phyloP scores from a whole-genome alignment of 2,888 invertebrate species.

The Hyposoter didymator region DNA sequence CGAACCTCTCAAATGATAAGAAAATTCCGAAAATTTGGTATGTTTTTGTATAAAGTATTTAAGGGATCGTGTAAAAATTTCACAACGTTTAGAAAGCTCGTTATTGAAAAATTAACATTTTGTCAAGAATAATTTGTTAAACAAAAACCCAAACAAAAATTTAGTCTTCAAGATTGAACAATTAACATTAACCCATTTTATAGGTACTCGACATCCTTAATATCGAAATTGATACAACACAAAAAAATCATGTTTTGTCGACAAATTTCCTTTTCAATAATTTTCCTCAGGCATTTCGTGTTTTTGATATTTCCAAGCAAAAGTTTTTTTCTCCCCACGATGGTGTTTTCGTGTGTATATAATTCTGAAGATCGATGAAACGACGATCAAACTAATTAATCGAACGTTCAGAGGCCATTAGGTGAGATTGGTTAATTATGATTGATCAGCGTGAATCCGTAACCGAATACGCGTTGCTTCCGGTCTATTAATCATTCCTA shows the following conservation, averaged over 20 bases:
- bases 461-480: not conserved
- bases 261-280: conserved; percentile 3
- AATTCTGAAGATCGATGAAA: not conserved
- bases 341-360: not conserved
- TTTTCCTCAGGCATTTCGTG: not conserved
- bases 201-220: not conserved
- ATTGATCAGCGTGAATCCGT: not conserved
- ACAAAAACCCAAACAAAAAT: no score
- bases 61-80: no score
- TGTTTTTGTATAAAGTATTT: no score
- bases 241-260: conserved; percentile 1
- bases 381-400: not conserved
- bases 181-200: no score
- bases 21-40: no score
- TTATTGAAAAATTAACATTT: no score
- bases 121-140: no score
- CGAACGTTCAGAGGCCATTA: not conserved
- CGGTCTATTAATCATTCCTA: not conserved
- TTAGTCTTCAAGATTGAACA: no score
- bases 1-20: not conserved
- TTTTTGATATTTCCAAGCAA: not conserved
- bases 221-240: conserved; percentile 5
- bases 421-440: not conserved
- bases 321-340: not conserved
- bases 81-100: no score